A percentile compares a stretch with the other conserved stretches of the same genome.
phyloP scores from a whole-genome alignment of 2,797 vertebrate species.

The Tokudaia tokunoshimensis region DNA sequence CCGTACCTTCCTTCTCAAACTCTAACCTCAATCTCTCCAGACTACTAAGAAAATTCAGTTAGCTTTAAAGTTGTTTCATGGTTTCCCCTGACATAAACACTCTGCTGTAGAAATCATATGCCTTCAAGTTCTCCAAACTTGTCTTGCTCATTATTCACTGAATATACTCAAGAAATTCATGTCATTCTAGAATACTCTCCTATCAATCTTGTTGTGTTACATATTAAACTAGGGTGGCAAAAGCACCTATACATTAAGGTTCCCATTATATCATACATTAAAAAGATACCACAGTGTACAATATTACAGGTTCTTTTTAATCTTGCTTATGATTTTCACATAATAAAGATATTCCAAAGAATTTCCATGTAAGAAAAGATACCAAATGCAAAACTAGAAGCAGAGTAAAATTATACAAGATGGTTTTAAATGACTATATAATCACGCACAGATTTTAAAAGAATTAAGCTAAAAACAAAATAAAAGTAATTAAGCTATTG shows the following conservation, averaged over 20 bases:
- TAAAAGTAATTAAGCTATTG: conserved; percentile 55
- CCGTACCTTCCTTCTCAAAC: not conserved
- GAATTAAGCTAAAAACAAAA: conserved; percentile 59
- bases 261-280: not conserved
- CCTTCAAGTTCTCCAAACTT: conserved; percentile 43
- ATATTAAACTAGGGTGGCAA: conserved; percentile 40
- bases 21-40: not conserved
- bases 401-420: conserved; percentile 48
- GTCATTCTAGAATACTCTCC: not conserved
- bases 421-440: conserved; percentile 2
- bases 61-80: not conserved
- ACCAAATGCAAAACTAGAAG: conserved; percentile 9
- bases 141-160: not conserved
- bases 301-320: not conserved
- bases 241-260: not conserved
- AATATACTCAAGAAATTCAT: not conserved
- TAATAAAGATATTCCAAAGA: conserved; percentile 28
- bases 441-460: conserved; percentile 34
- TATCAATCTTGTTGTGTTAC: conserved; percentile 13
- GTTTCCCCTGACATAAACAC: conserved; percentile 11
- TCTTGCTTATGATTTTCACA: conserved; percentile 25
- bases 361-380: not conserved
- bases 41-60: conserved; percentile 18
- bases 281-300: not conserved
- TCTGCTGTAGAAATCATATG: conserved; percentile 34